Evolutionary conservation across 2,888 invertebrate genomes (phyloP).

Genomic region (Flexamia atlantica): DNA sequence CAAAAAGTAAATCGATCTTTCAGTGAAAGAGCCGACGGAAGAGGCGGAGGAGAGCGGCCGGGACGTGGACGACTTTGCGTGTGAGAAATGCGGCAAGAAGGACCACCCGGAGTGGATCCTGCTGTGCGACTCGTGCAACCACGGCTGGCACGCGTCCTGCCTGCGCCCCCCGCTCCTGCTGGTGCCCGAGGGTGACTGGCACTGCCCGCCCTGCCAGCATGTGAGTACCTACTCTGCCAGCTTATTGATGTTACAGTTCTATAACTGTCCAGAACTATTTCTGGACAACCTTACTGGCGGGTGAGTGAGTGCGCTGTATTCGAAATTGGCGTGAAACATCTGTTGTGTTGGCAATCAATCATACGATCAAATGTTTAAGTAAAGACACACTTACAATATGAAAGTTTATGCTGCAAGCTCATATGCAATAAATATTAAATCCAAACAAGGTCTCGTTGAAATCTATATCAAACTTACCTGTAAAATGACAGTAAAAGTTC

Average conservation of each 20-base stretch:
- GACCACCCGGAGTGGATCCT: slow-evolving; percentile 99
- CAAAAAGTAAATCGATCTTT: too few species aligned
- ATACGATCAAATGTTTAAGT: too few species aligned
- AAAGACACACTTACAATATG: too few species aligned
- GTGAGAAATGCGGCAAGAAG: slow-evolving; percentile 92
- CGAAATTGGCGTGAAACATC: too few species aligned
- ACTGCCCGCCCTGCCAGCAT: slow-evolving; percentile 98
- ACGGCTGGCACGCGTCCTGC: slow-evolving; percentile 98
- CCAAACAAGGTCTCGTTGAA: too few species aligned
- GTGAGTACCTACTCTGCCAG: slow-evolving; percentile 77
- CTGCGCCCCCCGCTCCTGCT: slow-evolving; percentile 94
- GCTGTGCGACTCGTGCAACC: slow-evolving; percentile 96
- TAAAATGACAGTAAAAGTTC: too few species aligned
- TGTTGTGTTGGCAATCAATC: too few species aligned
- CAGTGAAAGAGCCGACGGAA: slow-evolving; percentile 65
- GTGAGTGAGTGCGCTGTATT: slow-evolving; percentile 89
- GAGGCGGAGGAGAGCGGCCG: slow-evolving; percentile 73
- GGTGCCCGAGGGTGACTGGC: slow-evolving; percentile 99
- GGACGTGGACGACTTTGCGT: slow-evolving; percentile 82
- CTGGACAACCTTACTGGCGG: slow-evolving; percentile 99
- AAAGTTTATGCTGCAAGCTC: too few species aligned
- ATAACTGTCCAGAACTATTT: slow-evolving; percentile 95
- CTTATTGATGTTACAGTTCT: too few species aligned
- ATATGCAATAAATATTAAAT: too few species aligned
- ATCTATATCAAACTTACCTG: too few species aligned